A percentile compares a stretch with the other conserved stretches of the same genome.
These are phyloP conservation scores for Trochalopteron elliotii DNA, from an alignment of 2,113 vertebrate genomes.

Conservation along the genomic window DNA sequence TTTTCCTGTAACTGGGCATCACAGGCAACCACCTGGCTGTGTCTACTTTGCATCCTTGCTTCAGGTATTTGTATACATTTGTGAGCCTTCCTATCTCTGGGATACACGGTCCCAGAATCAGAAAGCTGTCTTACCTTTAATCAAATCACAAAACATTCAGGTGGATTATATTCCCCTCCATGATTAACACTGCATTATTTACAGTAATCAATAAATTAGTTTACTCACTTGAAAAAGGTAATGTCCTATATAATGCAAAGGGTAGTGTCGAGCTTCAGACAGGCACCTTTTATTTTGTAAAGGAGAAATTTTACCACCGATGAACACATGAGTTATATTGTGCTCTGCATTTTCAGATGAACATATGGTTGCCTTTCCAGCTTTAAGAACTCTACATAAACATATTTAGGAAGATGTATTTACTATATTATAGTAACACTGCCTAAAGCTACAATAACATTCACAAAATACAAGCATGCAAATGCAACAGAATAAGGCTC, in stretches of 20 bases:
- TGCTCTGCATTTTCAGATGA: slow-evolving; percentile 50
- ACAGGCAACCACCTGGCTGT: not conserved
- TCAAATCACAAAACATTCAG: not conserved
- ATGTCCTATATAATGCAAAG: slow-evolving; percentile 81
- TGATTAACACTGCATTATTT: not conserved
- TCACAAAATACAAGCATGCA: not conserved
- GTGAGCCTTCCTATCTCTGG: not conserved
- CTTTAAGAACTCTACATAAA: slow-evolving; percentile 84
- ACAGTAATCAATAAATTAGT: not conserved
- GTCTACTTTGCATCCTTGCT: not conserved
- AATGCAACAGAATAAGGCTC: not conserved
- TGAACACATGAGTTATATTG: slow-evolving; percentile 86
- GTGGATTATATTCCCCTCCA: not conserved
- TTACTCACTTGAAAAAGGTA: slow-evolving; percentile 90
- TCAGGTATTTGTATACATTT: not conserved
- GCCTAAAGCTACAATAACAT: not conserved
- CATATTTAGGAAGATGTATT: slow-evolving; percentile 6
- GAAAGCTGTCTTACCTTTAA: not conserved
- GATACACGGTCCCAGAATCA: not conserved
- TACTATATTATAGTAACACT: not conserved
- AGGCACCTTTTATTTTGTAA: slow-evolving; percentile 31
- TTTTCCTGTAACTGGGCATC: not conserved
- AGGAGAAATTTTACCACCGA: slow-evolving; percentile 50
- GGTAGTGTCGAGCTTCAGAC: slow-evolving; percentile 72
- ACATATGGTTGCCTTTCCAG: slow-evolving; percentile 85